These are phyloP conservation scores for Lagria hirta DNA, from an alignment of 2,888 invertebrate species.

Conservation along the genomic window DNA sequence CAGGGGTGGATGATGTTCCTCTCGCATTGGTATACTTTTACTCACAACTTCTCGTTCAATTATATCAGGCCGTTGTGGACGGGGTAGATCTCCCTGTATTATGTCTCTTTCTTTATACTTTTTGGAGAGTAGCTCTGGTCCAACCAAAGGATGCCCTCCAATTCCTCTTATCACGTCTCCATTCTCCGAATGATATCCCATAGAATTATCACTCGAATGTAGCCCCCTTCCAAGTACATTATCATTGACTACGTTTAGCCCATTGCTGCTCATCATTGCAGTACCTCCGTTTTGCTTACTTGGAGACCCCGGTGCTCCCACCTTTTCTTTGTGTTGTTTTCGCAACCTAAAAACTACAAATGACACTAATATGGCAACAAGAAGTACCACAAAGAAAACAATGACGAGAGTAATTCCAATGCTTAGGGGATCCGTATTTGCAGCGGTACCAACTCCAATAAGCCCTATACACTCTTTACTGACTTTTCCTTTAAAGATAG, in stretches of 20 bases:
- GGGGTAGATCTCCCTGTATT: conserved; percentile 67
- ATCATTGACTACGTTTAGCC: conserved; percentile 66
- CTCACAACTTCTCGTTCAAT: conserved; percentile 87
- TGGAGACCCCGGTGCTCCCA: conserved; percentile 65
- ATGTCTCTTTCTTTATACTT: conserved; percentile 88
- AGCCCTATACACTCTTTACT: conserved; percentile 73
- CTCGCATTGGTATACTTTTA: conserved; percentile 77
- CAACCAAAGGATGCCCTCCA: conserved; percentile 75
- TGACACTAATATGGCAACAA: conserved; percentile 86
- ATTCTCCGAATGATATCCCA: conserved; percentile 72
- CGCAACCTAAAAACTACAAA: conserved; percentile 90
- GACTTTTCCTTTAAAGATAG: conserved; percentile 71
- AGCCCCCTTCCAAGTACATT: conserved; percentile 68
- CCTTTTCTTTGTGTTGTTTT: conserved; percentile 84
- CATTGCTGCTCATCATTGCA: conserved; percentile 69
- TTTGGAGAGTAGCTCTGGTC: conserved; percentile 83
- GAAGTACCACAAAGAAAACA: conserved; percentile 87
- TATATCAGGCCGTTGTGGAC: conserved; percentile 89
- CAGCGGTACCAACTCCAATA: conserved; percentile 73
- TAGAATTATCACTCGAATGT: conserved; percentile 68
- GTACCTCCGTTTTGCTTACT: conserved; percentile 77
- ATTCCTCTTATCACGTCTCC: conserved; percentile 76
- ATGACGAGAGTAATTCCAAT: conserved; percentile 93
- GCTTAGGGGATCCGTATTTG: conserved; percentile 83
- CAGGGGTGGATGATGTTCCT: conserved; percentile 79